phyloP scores from a whole-genome alignment of 1,140 invertebrate species.

The Drosophila gunungcola region DNA sequence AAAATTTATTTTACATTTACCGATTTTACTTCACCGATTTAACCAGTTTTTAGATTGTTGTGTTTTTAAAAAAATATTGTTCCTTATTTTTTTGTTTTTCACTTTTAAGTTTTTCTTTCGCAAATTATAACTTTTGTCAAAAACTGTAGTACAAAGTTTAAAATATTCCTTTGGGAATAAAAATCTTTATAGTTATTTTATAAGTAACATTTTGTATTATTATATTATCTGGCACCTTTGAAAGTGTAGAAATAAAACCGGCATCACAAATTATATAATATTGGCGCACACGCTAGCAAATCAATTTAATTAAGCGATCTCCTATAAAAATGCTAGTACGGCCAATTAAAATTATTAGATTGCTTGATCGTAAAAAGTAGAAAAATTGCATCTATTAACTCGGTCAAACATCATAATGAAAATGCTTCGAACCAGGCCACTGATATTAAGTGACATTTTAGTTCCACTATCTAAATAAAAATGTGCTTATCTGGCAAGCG shows the following conservation, averaged over 20 bases:
- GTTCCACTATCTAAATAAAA: conserved; percentile 38
- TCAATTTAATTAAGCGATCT: conserved; percentile 9
- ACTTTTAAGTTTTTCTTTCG: too few relatives aligned
- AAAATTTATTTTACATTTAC: background rate
- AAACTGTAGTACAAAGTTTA: too few relatives aligned
- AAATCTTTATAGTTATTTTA: too few relatives aligned
- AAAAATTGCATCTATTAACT: background rate
- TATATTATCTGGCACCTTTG: background rate
- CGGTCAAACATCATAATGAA: background rate
- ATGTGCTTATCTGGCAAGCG: conserved; percentile 47
- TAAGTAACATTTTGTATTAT: background rate
- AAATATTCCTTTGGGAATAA: too few relatives aligned
- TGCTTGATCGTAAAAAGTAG: background rate
- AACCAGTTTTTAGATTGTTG: too few relatives aligned
- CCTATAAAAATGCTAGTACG: conserved; percentile 2
- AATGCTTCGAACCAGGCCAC: conserved; percentile 5
- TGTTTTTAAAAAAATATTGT: too few relatives aligned
- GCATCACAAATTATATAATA: conserved; percentile 33
- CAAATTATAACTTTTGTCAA: too few relatives aligned
- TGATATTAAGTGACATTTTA: conserved; percentile 33
- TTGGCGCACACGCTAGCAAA: background rate
- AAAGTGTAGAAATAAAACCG: background rate
- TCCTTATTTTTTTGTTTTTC: too few relatives aligned
- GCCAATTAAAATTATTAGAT: background rate
- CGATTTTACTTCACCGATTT: background rate